Base-by-base conservation (phyloP, 2,888 invertebrate genomes). In the Agrypnus murinus region DNA sequence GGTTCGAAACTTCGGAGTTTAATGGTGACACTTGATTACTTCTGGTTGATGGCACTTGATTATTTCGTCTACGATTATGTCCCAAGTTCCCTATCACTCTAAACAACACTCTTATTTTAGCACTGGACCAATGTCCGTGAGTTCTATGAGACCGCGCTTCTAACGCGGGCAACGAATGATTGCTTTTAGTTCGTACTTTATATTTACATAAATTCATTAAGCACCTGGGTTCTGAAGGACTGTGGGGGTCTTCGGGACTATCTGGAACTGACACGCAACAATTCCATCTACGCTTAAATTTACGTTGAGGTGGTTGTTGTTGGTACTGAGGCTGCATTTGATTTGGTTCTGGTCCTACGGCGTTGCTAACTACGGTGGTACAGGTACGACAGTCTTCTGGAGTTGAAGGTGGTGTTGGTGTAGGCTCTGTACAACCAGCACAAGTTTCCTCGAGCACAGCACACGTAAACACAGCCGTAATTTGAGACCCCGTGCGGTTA, bases 201-300 rank as follows among this genome's bases (percentile, higher is more conserved):
- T 85, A 83, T 72, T 71, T 83, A 72, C 85, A 85, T 31, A 85
- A 75, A 34, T 83, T 83, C 77, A 85, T 81, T 67, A 85, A 79
- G 75, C 85, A 86, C 64, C 81, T 79, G 3, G 84, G 83, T 72
- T 84, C 84, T 15, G 81, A 76, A 0, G 87, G 84, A 79, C 88
- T 88, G 63, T 86, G 86, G 59, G 88, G 87, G 77, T 88, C 87
- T 78, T 89, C 89, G 0, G 89, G 89, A 82, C 89, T 89, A 72
- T 89, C 89, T 0, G 89, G 89, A 7, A 88, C 88, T 34, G 87
- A 87, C 46, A 88, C 84, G 77, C 89, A 90, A 77, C 89, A 90
- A 77, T 89, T 89, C 89, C 89, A 90, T 84, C 87, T 88, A 76
- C 87, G 86, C 38, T 86, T 83, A 58, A 82, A 73, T 73, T 84